Base-by-base conservation (phyloP, 2,888 invertebrate species). In the Pharmacophagus antenor region DNA sequence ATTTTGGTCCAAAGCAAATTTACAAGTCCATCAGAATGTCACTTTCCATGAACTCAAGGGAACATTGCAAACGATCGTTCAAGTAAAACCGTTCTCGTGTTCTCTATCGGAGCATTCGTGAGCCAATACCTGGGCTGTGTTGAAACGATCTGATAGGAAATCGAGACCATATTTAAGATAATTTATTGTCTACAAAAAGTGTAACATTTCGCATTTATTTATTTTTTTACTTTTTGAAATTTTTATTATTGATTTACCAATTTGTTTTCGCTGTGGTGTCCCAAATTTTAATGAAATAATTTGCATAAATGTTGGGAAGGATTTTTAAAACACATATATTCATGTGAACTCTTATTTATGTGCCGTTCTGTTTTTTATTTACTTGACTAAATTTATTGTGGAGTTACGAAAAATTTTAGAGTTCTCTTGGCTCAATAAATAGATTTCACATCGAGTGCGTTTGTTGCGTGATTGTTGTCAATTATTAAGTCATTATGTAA, bases 1-100 rank as follows among this genome's bases (percentile, higher is more conserved):
- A n/a, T 21, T 49, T 56, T 41, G n/a, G 10, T 23, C 22, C 10
- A 31, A 55, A 3, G n/a, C 31, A 48, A 49, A 22, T 15, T 49
- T 52, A 37, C 52, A 59, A 63, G 58, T 57, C 56, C 65, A 69
- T 69, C 70, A 65, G 65, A 69, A 68, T 67, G 67, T 70, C 5
- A 25, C 47, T 68, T 68, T 71, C 68, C 62, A 67, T 71, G 66
- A 70, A 72, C 70, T 73, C 68, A 66, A 62, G 54, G 71, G 69
- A 70, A 79, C 81, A 77, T 75, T 70, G 74, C 71, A 70, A 79
- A 74, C 73, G 79, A 78, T 79, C 79, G 81, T 82, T 80, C 76
- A 74, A 80, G 82, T 88, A 85, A 89, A 88, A 84, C 84, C 84
- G 79, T 88, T 88, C 80, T 81, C 85, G 75, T 88, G 88, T 88